Evolutionary conservation across 2,888 invertebrate species (phyloP), one percentile per base, ranked within the genome.

Genomic region (Pyrrhia umbra): DNA sequence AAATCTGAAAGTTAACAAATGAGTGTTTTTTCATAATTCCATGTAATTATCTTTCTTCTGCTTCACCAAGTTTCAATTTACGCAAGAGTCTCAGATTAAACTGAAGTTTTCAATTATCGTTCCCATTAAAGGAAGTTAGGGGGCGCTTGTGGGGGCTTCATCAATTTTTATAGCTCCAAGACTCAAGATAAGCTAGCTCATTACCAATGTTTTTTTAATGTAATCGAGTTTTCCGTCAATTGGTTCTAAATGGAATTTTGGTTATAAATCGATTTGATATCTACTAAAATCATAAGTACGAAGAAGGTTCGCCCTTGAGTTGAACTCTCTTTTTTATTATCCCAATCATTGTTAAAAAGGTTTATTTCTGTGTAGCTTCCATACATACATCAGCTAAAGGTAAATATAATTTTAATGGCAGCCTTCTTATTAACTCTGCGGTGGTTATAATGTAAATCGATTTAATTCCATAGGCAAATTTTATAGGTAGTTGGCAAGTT

Each of bases 91-190:
- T 87, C 82, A 84, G 88, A 88, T 89, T 89, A 90, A 88, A 88
- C 87, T 86, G 83, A 91, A 90, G 90, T 91, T 91, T 91, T 91
- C 91, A 91, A 90, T 91, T 91, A 91, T 90, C 88, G 89, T 84
- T 75, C 81, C 88, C 88, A 88, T 90, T 90, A 88, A 83, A 82
- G 81, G 78, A 81, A 82, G 80, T 80, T 75, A 77, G 66, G 68
- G 78, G 81, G 84, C 80, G 82, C 76, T 83, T 79, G 81, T 81
- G 83, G 79, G 82, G 79, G 81, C 76, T 86, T 86, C 89, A 89
- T 89, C 87, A 89, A 88, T 88, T 89, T 90, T 89, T 89, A 89
- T 87, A 82, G 86, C 85, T 66, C 60, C 59, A 58, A 79, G 76
- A 68, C 82, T 81, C 68, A 70, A 85, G 87, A 88, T 89, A 88